Percentiles rank a stretch among this genome's conserved stretches.
phyloP scores from a whole-genome alignment of 2,113 vertebrate species.

The Erythrocebus patas region DNA sequence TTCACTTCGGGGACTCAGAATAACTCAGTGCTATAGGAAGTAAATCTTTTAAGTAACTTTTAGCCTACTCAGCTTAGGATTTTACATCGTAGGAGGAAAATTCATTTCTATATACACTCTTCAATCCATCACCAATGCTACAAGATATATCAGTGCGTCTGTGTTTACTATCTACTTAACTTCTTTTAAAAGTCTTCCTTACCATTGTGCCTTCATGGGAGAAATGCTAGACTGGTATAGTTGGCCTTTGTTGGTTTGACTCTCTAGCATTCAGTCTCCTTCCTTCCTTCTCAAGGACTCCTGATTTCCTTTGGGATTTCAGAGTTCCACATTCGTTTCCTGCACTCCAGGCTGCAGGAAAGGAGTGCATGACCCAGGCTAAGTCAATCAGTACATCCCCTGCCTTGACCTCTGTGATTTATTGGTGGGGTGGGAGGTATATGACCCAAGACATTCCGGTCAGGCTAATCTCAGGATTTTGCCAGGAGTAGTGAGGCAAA shows the following conservation, averaged over 20 bases:
- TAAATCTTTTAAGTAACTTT: constrained; percentile 56
- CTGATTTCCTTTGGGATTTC: background rate
- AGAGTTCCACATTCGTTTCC: background rate
- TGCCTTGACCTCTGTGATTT: background rate
- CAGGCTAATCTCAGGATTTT: background rate
- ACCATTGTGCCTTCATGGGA: background rate
- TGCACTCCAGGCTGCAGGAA: background rate
- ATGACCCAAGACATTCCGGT: background rate
- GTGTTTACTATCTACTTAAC: background rate
- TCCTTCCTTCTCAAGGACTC: background rate
- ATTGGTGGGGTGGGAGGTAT: background rate
- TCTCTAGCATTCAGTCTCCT: background rate
- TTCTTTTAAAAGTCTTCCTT: background rate
- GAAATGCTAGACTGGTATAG: background rate
- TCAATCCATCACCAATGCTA: background rate
- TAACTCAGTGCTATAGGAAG: constrained; percentile 40
- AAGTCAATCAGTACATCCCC: background rate
- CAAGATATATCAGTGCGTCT: background rate
- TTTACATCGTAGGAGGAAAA: background rate
- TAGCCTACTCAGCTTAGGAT: constrained; percentile 19
- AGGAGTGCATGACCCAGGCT: background rate
- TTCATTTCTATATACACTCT: background rate
- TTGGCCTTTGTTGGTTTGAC: background rate
- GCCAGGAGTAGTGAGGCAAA: background rate
- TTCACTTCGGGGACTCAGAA: background rate